Evolutionary conservation across 2,888 invertebrate genomes (phyloP).

Genomic region (Anoplius nigerrimus): DNA sequence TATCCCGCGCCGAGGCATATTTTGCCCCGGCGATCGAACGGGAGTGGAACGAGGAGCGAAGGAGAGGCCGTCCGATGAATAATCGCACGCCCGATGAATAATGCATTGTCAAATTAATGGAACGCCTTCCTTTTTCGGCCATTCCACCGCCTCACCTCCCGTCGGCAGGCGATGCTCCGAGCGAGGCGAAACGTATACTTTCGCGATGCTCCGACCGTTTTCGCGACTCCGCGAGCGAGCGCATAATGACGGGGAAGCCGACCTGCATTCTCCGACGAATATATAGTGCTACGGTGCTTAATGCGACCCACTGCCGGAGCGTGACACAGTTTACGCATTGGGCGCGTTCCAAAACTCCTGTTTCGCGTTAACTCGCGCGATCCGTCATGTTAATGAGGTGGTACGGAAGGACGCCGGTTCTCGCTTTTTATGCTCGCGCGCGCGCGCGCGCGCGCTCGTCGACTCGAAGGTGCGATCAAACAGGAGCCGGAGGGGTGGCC

Average conservation of each 20-base stretch:
- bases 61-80: constrained; percentile 27
- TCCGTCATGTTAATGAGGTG: neutral
- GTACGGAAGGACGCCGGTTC: neutral
- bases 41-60: neutral
- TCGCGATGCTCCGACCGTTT: neutral
- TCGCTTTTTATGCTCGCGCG: neutral
- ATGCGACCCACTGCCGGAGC: neutral
- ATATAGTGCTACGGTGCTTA: too few species aligned
- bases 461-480: too few species aligned
- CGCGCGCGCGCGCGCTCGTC: neutral
- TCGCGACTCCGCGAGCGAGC: neutral
- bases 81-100: constrained; percentile 22
- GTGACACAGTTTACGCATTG: constrained; percentile 5
- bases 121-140: constrained; percentile 18
- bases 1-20: neutral
- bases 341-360: neutral
- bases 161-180: too few species aligned
- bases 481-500: too few species aligned
- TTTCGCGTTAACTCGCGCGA: neutral
- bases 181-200: too few species aligned
- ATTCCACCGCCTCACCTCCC: neutral
- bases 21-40: neutral
- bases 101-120: constrained; percentile 22
- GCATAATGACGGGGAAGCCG: neutral
- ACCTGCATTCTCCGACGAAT: too few species aligned